Percentiles rank a stretch among this genome's conserved stretches.
Evolutionary conservation across 2,888 invertebrate genomes (phyloP).

Genomic region (Drosophila atripex): DNA sequence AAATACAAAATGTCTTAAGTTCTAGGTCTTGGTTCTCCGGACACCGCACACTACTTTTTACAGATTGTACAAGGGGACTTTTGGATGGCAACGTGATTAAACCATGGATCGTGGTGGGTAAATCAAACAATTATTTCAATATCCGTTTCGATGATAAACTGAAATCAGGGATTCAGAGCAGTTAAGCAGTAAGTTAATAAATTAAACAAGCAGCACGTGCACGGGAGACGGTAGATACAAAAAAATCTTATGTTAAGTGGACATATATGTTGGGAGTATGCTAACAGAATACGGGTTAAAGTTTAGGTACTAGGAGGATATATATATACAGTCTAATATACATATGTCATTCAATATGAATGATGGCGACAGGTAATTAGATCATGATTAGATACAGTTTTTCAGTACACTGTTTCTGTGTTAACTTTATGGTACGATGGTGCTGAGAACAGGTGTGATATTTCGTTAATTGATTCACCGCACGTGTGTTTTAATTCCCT

Average conservation of each 20-base stretch:
- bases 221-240: constrained; percentile 8
- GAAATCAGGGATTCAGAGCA: constrained; percentile 63
- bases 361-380: constrained; percentile 49
- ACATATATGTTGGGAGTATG: constrained; percentile 18
- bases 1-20: constrained; percentile 61
- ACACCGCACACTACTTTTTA: constrained; percentile 43
- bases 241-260: constrained; percentile 6
- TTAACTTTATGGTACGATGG: constrained; percentile 19
- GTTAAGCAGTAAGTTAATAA: constrained; percentile 35
- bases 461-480: constrained; percentile 22
- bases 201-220: constrained; percentile 20
- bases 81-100: constrained; percentile 31
- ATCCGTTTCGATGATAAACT: constrained; percentile 79
- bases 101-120: constrained; percentile 23
- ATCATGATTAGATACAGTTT: constrained; percentile 32
- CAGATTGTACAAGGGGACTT: constrained; percentile 54
- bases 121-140: constrained; percentile 80
- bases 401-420: constrained; percentile 33
- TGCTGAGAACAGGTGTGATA: constrained; percentile 32
- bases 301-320: constrained; percentile 34
- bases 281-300: constrained; percentile 12
- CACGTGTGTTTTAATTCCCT: constrained; percentile 23
- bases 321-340: constrained; percentile 40
- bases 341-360: constrained; percentile 79
- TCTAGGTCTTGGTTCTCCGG: constrained; percentile 44